Evolutionary conservation across 1,140 invertebrate genomes (phyloP).

Genomic region (Orius insidiosus): DNA sequence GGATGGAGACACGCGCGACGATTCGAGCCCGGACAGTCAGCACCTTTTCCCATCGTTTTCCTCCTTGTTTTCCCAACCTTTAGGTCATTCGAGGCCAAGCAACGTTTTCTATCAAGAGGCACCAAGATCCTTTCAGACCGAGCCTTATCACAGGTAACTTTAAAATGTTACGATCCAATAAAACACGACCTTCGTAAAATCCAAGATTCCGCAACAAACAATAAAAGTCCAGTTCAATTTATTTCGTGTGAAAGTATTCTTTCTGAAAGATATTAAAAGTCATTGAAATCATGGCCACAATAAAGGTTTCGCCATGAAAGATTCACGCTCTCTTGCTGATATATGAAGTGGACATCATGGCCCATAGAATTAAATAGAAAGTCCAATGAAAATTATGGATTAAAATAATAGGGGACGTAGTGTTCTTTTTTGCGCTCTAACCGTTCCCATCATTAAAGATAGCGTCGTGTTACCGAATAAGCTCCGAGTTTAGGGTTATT

Average conservation of each 20-base stretch:
- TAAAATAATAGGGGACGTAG: background rate
- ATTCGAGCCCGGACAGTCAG: constrained; percentile 21
- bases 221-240: constrained; percentile 1
- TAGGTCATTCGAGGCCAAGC: constrained; percentile 16
- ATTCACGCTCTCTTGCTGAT: background rate
- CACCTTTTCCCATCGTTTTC: constrained; percentile 34
- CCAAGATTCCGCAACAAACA: constrained; percentile 6
- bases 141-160: constrained; percentile 22
- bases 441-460: background rate
- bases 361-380: background rate
- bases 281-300: background rate
- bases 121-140: constrained; percentile 21
- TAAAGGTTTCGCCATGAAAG: background rate
- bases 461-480: no score
- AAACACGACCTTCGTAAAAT: constrained; percentile 3
- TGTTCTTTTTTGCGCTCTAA: background rate
- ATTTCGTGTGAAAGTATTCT: background rate
- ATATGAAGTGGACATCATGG: background rate
- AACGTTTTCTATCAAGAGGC: constrained; percentile 14
- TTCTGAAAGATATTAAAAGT: background rate
- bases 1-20: constrained; percentile 15
- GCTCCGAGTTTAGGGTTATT: no score
- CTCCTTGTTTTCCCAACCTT: constrained; percentile 24
- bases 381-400: background rate
- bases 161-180: no score